Conservation (phyloP, 2,797 vertebrate species). For the Neopelma chrysocephalum region DNA sequence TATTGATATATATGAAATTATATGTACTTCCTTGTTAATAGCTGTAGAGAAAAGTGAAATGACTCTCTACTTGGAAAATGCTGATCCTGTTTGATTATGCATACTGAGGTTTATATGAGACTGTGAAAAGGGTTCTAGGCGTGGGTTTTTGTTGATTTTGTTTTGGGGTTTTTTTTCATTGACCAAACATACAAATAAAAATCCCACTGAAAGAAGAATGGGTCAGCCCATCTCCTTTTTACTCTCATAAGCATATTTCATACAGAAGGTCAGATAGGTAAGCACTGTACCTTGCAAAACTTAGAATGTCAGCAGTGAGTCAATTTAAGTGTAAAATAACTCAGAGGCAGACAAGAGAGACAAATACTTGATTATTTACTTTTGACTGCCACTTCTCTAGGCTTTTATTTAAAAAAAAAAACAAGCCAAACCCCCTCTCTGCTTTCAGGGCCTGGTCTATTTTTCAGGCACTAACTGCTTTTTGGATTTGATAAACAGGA, state of each 20-base stretch:
- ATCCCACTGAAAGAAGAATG: not conserved
- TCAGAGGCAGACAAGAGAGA: not conserved
- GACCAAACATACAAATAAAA: not conserved
- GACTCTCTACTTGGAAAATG: not conserved
- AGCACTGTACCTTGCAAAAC: not conserved
- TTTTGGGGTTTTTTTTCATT: not conserved
- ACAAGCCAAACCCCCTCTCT: not conserved
- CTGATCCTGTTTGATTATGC: constrained; percentile 2
- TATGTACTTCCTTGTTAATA: not conserved
- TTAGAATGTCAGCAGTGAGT: not conserved
- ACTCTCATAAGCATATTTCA: not conserved
- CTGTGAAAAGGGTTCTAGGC: not conserved
- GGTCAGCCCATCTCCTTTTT: not conserved
- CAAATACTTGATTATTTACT: constrained; percentile 7
- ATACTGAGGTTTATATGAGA: not conserved
- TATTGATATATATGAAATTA: not conserved
- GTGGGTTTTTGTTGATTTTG: not conserved
- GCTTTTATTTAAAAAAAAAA: constrained; percentile 5
- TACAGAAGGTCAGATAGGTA: not conserved
- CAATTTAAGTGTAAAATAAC: not conserved
- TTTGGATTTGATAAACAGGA: constrained; percentile 49
- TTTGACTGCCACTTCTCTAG: not conserved
- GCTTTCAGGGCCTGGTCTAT: not conserved
- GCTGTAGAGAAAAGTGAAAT: not conserved
- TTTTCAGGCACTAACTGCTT: constrained; percentile 43